Base-by-base conservation (phyloP, 2,888 invertebrate species). In the Eristalis intricaria region DNA sequence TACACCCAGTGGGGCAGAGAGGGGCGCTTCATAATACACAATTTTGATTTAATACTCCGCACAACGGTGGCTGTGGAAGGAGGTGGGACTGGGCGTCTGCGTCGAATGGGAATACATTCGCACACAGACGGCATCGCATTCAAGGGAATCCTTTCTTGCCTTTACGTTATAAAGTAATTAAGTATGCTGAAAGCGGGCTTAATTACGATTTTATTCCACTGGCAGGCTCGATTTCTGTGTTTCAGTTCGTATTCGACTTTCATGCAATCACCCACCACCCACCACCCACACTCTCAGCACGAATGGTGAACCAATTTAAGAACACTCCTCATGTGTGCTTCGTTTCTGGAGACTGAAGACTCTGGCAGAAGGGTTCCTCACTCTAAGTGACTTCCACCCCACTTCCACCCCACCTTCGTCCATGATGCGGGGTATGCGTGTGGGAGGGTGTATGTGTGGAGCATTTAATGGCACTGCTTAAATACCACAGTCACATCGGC, bases 91-190 rank as follows among this genome's bases (percentile, higher is more conserved):
- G 32, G 32, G 32, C 1, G 8, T 32, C 32, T 32, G 8, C 8
- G 32, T 32, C 32, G 32, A 19, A 8, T 5, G 19, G 8, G 19
- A 19, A 50, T 19, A 38, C 11, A 38, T 19, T 8, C 19, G 19
- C 19, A 13, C 13, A 13, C 38, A 38, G 19, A 50, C n/a, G 50
- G 50, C 50, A 50, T 19, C 19, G 50, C 50, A 5, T 50, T 50
- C 43, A 50, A n/a, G 4, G n/a, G 43, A 50, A 60, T 60, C 60
- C 26, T 70, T 83, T 38, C 64, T 88, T 89, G 88, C 89, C 89
- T 88, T 91, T 90, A 90, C 90, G 90, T 90, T 91, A 90, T 91
- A 91, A 91, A 91, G 90, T 90, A 91, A 91, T 91, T 91, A 90
- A 90, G 88, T 90, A 89, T 89, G 90, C 90, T 89, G 90, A 90